Percentiles rank a stretch among this genome's conserved stretches.
Conservation (phyloP, 2,113 vertebrate species). For the Erythrocercus mccallii region DNA sequence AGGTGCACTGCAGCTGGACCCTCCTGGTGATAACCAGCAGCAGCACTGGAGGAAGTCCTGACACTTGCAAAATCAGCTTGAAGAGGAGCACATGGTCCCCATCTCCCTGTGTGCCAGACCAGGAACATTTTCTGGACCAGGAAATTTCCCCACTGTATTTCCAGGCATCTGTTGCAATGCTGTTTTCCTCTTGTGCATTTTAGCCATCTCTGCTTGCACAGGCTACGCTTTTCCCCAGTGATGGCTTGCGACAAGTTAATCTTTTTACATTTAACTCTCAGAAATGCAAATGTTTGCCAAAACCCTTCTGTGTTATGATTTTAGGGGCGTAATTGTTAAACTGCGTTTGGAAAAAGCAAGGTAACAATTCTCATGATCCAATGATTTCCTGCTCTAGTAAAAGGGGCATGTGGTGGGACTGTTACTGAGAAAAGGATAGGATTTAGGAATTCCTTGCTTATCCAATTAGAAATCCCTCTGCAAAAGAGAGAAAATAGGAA, state of each 20-base stretch:
- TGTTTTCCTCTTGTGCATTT: not conserved
- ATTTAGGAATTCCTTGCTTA: not conserved
- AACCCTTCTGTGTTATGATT: accelerated
- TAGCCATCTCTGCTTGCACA: not conserved
- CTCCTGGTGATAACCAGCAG: not conserved
- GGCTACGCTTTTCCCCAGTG: not conserved
- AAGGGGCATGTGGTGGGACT: not conserved
- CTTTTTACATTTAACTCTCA: not conserved
- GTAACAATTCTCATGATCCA: not conserved
- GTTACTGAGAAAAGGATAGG: not conserved
- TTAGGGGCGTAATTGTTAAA: not conserved
- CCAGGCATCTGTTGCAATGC: not conserved
- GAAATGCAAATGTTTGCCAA: not conserved
- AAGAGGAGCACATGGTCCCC: not conserved
- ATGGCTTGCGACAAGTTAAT: not conserved
- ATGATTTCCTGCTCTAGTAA: not conserved
- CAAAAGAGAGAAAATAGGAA: not conserved
- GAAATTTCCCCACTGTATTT: not conserved
- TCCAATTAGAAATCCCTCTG: not conserved
- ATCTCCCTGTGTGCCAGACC: not conserved
- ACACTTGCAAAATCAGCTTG: not conserved
- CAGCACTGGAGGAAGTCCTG: not conserved
- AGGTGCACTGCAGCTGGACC: not conserved
- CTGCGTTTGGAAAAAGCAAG: not conserved
- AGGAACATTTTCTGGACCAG: not conserved